A percentile compares a stretch with the other conserved stretches of the same genome.
Conservation (phyloP, 1,140 invertebrate genomes). For the Agrilus planipennis region DNA sequence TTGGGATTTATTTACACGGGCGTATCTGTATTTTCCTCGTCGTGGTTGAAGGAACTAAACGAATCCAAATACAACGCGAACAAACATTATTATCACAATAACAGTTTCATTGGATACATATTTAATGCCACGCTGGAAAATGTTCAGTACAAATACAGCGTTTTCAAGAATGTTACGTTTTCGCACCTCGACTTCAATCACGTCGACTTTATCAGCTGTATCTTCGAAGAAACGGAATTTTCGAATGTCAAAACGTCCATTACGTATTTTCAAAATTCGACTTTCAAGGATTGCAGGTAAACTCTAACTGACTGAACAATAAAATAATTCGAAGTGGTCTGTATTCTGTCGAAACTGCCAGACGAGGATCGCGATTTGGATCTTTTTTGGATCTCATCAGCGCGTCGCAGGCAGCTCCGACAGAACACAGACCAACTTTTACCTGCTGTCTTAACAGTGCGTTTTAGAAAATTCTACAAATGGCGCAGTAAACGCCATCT, state of each 20-base stretch:
- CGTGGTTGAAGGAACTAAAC: conserved; percentile 22
- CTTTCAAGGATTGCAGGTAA: conserved; percentile 37
- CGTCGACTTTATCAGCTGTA: conserved; percentile 41
- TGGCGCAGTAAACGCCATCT: too few species aligned
- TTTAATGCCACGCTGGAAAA: conserved; percentile 39
- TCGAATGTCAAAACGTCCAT: conserved; percentile 40
- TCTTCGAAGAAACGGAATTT: conserved; percentile 39
- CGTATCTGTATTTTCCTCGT: conserved; percentile 23
- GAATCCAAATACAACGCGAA: conserved; percentile 32
- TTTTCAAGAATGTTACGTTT: conserved; percentile 34
- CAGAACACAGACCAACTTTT: too few species aligned
- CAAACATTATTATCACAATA: conserved; percentile 20
- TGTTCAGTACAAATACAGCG: conserved; percentile 32
- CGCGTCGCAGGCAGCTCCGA: too few species aligned
- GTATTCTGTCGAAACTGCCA: too few species aligned
- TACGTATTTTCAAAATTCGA: conserved; percentile 39
- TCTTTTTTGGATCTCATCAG: too few species aligned
- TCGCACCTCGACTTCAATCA: conserved; percentile 40
- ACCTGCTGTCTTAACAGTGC: too few species aligned
- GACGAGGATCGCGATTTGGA: too few species aligned
- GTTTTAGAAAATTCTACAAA: too few species aligned
- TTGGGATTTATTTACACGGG: conserved; percentile 28
- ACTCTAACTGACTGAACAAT: conserved; percentile 1
- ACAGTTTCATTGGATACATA: conserved; percentile 20
- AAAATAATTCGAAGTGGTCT: too few species aligned